phyloP scores from a whole-genome alignment of 2,113 vertebrate species.

The Apaloderma vittatum region DNA sequence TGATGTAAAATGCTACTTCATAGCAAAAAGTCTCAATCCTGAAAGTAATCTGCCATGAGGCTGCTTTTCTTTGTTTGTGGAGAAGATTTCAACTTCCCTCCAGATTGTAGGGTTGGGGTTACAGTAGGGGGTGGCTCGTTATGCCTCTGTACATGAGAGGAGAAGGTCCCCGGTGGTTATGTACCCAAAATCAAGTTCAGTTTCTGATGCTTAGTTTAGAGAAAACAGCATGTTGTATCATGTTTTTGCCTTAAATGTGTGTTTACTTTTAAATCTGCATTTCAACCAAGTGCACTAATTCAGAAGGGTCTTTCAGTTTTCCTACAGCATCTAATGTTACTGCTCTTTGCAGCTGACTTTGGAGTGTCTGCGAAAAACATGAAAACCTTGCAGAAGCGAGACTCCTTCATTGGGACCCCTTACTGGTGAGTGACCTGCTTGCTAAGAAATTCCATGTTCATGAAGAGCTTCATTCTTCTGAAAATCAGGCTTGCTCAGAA shows the following conservation, averaged over 20 bases:
- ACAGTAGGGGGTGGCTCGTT: not conserved
- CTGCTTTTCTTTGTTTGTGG: not conserved
- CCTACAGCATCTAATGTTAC: not conserved
- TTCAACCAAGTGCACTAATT: constrained; percentile 29
- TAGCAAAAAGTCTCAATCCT: not conserved
- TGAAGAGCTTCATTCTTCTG: not conserved
- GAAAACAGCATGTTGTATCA: not conserved
- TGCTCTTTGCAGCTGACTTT: constrained; percentile 90
- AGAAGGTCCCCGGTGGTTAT: not conserved
- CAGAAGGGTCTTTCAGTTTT: not conserved
- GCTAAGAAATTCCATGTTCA: not conserved
- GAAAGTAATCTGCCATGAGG: not conserved
- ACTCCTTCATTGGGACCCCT: constrained; percentile 96
- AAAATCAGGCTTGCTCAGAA: not conserved
- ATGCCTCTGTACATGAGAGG: not conserved
- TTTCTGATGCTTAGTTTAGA: not conserved
- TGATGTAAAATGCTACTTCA: not conserved
- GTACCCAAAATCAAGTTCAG: not conserved
- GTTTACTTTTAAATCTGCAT: not conserved
- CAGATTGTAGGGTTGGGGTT: not conserved
- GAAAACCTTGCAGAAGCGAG: constrained; percentile 93
- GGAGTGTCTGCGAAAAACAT: constrained; percentile 96
- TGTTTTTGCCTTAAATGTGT: not conserved
- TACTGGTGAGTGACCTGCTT: constrained; percentile 88
- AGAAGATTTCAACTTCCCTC: not conserved